A percentile compares a stretch with the other conserved stretches of the same genome.
Evolutionary conservation across 1,140 invertebrate species (phyloP).

Genomic region (Atopsyche davidsoni): DNA sequence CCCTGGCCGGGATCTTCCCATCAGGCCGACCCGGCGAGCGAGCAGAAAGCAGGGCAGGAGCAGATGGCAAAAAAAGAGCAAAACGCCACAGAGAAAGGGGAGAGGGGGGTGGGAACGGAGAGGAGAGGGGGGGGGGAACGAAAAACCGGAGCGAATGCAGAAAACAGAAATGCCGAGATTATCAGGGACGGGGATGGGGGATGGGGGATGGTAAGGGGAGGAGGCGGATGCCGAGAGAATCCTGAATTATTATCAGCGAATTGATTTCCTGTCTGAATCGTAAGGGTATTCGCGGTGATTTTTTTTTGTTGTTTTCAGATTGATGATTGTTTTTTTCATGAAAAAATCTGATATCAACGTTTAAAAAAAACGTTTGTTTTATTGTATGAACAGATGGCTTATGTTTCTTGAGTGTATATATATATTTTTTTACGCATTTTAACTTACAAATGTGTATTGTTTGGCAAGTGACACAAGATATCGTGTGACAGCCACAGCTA

Average conservation of each 20-base stretch:
- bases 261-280: not conserved
- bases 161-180: conserved; percentile 29
- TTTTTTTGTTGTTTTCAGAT: not conserved
- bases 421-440: no score
- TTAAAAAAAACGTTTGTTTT: no score
- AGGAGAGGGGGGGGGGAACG: not conserved
- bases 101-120: no score
- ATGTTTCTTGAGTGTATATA: no score
- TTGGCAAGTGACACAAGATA: no score
- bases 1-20: no score
- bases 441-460: no score
- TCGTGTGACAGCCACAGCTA: no score
- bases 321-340: not conserved
- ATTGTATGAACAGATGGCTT: no score
- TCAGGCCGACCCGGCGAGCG: no score
- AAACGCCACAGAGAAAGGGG: no score
- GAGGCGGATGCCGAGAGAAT: conserved; percentile 9
- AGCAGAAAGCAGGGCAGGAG: not conserved
- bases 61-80: conserved; percentile 26
- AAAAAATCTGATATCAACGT: no score
- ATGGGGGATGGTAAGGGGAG: not conserved
- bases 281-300: not conserved
- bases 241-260: not conserved
- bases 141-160: conserved; percentile 24
- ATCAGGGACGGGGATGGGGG: conserved; percentile 14